Base-by-base conservation (phyloP, 2,113 vertebrate genomes). In the Macaca mulatta region DNA sequence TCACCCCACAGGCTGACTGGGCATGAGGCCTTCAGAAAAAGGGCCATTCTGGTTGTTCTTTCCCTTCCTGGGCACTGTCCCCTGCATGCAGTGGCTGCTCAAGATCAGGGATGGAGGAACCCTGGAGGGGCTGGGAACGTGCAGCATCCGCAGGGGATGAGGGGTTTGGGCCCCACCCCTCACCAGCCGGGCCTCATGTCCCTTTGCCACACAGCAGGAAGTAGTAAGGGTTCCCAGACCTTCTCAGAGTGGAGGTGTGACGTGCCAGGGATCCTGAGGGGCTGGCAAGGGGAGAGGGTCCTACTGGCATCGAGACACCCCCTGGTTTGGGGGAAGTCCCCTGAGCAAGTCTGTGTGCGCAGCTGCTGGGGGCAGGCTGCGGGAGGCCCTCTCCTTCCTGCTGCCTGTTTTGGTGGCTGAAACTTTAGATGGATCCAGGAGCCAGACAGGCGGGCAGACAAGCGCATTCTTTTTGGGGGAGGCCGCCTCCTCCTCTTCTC, bases 391-490 rank as follows among this genome's bases (percentile, higher is more conserved):
- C 75, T 81, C 16, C 74, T 93, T 92, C 95, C 91, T 82, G 81
- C 14, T 8, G 80, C 87, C 94, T 88, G 75, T 95, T 92, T 38
- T 84, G 90, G 90, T 50, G 61, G 40, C 57, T 92, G 95, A 96
- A 97, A 97, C 84, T 48, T 80, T 92, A 97, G 93, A 80, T 50
- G 85, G 94, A 97, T 84, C 92, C 92, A 0, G 22, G 84, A 96
- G 95, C 94, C 98, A 97, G 96, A 93, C 92, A 69, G 92, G 89
- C 57, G 1, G 88, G 92, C 93, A 64, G 89, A 93, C 70, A 27
- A 88, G 90, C 17, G 0, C 95, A 61, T 94, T 94, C 88, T 92
- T 93, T 43, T 67, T 57, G 1, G 38, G 75, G 57, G 64, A 59
- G 55, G 52, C 74, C 67, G 16, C 69, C 87, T 12, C 69, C 59